phyloP scores from a whole-genome alignment of 2,888 invertebrate species.

The Euclidia mi region DNA sequence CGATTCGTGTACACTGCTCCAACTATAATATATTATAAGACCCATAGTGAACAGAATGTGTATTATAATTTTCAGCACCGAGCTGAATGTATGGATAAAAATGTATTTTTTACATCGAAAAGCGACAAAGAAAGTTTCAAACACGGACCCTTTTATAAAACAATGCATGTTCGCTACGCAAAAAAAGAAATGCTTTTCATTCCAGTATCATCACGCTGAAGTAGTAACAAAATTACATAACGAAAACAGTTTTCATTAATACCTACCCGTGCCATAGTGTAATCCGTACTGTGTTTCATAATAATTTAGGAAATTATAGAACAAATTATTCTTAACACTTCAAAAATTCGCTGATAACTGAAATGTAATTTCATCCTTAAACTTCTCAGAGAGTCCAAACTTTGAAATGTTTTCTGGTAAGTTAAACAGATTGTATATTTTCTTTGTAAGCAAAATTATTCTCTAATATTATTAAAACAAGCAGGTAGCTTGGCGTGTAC shows the following conservation, averaged over 20 bases:
- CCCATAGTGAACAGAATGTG: neutral
- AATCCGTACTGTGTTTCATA: neutral
- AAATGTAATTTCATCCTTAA: slow-evolving; percentile 42
- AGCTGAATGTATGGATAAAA: neutral
- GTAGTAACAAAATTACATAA: slow-evolving; percentile 12
- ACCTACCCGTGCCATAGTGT: no score
- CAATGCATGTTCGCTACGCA: no score
- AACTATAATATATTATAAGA: neutral
- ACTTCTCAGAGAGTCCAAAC: slow-evolving; percentile 43
- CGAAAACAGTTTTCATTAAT: no score
- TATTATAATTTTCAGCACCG: neutral
- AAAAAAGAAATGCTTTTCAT: slow-evolving; percentile 2
- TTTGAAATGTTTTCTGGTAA: slow-evolving; percentile 41
- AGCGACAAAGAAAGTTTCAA: neutral
- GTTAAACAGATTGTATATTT: slow-evolving; percentile 43
- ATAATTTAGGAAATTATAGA: slow-evolving; percentile 4
- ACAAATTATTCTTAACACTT: slow-evolving; percentile 21
- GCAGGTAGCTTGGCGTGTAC: slow-evolving; percentile 14
- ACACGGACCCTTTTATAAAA: slow-evolving; percentile 4
- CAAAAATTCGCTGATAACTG: slow-evolving; percentile 22
- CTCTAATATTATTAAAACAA: slow-evolving; percentile 31
- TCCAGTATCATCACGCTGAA: slow-evolving; percentile 16
- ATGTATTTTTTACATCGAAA: neutral
- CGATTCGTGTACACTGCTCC: neutral
- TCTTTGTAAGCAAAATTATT: slow-evolving; percentile 34